Percentiles rank a stretch among this genome's conserved stretches.
Evolutionary conservation across 2,888 invertebrate genomes (phyloP).

Genomic region (Unio pictorum): DNA sequence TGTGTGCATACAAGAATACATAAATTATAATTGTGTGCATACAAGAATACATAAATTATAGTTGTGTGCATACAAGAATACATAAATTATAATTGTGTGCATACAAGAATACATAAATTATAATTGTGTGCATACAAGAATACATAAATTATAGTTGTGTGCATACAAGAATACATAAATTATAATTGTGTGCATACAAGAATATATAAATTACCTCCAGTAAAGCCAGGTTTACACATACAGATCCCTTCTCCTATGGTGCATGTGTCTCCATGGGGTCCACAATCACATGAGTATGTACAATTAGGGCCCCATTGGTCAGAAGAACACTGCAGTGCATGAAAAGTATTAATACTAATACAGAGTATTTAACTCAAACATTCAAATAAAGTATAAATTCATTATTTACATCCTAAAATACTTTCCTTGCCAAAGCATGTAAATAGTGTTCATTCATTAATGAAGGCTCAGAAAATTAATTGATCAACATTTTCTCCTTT

Average conservation of each 20-base stretch:
- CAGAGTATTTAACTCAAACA: background rate
- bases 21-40: slow-evolving; percentile 9
- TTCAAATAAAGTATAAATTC: background rate
- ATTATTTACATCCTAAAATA: no score
- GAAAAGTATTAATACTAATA: slow-evolving; percentile 1
- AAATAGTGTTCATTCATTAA: no score
- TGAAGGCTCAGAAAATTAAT: no score
- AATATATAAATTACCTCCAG: slow-evolving; percentile 38
- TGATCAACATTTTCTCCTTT: no score
- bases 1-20: no score
- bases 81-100: slow-evolving; percentile 8
- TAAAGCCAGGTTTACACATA: slow-evolving; percentile 57
- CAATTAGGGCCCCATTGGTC: slow-evolving; percentile 45
- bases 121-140: no score
- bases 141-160: slow-evolving; percentile 8
- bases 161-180: background rate
- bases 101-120: slow-evolving; percentile 9
- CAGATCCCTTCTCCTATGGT: slow-evolving; percentile 44
- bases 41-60: slow-evolving; percentile 8
- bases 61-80: no score
- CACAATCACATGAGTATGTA: slow-evolving; percentile 42
- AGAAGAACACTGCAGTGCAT: slow-evolving; percentile 31
- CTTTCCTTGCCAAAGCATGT: no score
- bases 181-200: background rate
- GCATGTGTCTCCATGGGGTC: slow-evolving; percentile 43